Evolutionary conservation across 2,113 vertebrate species (phyloP).

Genomic region (Tetraodon nigroviridis): DNA sequence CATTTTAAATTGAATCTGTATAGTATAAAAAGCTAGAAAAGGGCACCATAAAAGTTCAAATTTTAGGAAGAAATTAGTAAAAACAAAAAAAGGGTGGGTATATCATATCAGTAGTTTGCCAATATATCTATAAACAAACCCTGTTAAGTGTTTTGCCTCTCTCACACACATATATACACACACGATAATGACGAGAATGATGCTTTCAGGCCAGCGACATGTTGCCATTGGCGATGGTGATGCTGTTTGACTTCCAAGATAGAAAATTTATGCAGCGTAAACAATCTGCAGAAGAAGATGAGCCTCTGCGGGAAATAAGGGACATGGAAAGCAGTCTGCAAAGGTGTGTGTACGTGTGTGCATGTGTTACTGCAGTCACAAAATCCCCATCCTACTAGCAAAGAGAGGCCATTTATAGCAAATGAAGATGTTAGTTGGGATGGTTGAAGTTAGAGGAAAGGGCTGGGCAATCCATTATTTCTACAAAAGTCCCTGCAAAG

Average conservation of each 20-base stretch:
- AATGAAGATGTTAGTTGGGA: background rate
- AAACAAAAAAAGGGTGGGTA: too few relatives aligned
- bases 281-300: constrained; percentile 53
- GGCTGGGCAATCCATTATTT: background rate
- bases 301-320: constrained; percentile 75
- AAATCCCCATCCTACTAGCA: too few relatives aligned
- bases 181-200: background rate
- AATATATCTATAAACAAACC: too few relatives aligned
- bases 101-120: too few relatives aligned
- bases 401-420: too few relatives aligned
- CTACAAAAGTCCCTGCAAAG: too few relatives aligned
- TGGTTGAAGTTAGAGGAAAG: background rate
- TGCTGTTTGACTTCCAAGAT: constrained; percentile 91
- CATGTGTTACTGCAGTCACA: too few relatives aligned
- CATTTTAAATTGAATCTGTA: too few relatives aligned
- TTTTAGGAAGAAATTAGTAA: too few relatives aligned
- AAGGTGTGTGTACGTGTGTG: constrained; percentile 69
- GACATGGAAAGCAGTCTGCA: constrained; percentile 77
- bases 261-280: constrained; percentile 77
- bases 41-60: too few relatives aligned
- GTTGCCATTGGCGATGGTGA: constrained; percentile 85
- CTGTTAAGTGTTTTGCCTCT: too few relatives aligned
- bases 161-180: background rate
- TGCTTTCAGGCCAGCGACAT: constrained; percentile 77
- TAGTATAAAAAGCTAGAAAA: too few relatives aligned